Base-by-base conservation (phyloP, 2,797 vertebrate genomes). In the Bucorvus abyssinicus region DNA sequence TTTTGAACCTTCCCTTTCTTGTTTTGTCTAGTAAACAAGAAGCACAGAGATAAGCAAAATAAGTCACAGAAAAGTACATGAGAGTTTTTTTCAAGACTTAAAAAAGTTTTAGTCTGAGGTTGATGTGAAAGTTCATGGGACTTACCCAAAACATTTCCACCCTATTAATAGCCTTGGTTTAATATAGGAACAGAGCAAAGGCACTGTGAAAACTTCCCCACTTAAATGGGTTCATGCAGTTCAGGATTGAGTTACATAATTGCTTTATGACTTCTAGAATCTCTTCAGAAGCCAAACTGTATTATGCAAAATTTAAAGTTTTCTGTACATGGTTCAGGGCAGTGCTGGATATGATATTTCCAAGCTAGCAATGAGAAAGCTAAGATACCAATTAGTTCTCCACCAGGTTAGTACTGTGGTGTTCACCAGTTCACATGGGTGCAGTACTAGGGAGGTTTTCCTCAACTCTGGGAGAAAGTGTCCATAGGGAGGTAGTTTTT, bases 41-140 rank as follows among this genome's bases (percentile, higher is more conserved):
- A 89, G 60, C 71, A 60, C 49, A 93, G 68, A 76, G 53, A 56
- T 90, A 94, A 95, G 71, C 45, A 95, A 88, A 94, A 57, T 34
- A 89, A 93, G 40, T 36, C 56, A 55, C 20, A 87, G 70, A 74
- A 81, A 82, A 83, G 38, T 47, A 80, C 75, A 80, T 0, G 1
- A 76, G 67, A 78, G 6, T 49, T 87, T 92, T 92, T 76, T 93
- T 69, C 65, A 76, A 84, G 65, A 30, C 36, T 67, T 57, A 64
- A 80, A 94, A 93, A 90, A 17, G 36, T 64, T 91, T 82, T 60
- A n/a, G 30, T 45, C 60, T 57, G 47, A 76, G 70, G 74, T 69
- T 83, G 56, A 95, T 93, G 89, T 90, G 81, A 95, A 96, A 95
- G 94, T 92, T 96, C 96, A 89, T 93, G 92, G 57, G 84, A 87